Evolutionary conservation across 2,113 vertebrate species (phyloP).

Genomic region (Lethenteron camtschaticum): DNA sequence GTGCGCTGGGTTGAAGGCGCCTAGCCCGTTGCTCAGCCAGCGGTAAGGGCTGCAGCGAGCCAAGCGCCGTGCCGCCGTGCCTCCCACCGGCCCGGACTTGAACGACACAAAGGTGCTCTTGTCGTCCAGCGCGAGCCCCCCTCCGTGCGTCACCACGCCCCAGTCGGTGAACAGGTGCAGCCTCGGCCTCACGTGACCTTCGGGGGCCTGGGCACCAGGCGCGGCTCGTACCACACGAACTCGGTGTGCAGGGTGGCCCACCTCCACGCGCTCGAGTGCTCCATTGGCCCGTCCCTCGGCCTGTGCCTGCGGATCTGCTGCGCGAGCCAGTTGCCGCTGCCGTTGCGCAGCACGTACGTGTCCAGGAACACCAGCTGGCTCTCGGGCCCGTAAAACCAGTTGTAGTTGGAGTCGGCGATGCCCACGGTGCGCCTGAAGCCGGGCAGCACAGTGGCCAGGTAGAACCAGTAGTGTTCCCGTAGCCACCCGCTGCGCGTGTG

Average conservation of each 20-base stretch:
- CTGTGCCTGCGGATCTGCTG: slow-evolving; percentile 76
- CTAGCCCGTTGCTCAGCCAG: slow-evolving; percentile 80
- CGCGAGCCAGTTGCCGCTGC: slow-evolving; percentile 85
- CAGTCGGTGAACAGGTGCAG: slow-evolving; percentile 85
- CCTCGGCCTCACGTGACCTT: slow-evolving; percentile 31
- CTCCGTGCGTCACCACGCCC: slow-evolving; percentile 86
- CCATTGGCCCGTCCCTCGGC: slow-evolving; percentile 87
- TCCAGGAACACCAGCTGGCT: slow-evolving; percentile 87
- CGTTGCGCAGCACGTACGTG: slow-evolving; percentile 43
- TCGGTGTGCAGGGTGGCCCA: slow-evolving; percentile 94
- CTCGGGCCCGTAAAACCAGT: slow-evolving; percentile 97
- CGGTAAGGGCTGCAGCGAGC: slow-evolving; percentile 72
- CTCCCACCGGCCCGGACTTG: slow-evolving; percentile 74
- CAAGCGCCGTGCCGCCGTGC: slow-evolving; percentile 76
- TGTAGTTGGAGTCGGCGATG: slow-evolving; percentile 90
- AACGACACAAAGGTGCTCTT: slow-evolving; percentile 84
- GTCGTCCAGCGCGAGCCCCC: slow-evolving; percentile 44
- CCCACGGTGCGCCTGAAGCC: slow-evolving; percentile 85
- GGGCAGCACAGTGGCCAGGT: slow-evolving; percentile 66
- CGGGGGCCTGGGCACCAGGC: slow-evolving; percentile 44
- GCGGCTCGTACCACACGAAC: slow-evolving; percentile 68
- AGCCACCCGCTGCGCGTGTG: slow-evolving; percentile 79
- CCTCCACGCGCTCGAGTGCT: slow-evolving; percentile 58
- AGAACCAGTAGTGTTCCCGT: slow-evolving; percentile 78
- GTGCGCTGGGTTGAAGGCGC: slow-evolving; percentile 78